Evolutionary conservation across 2,888 invertebrate genomes (phyloP).

Genomic region (Lochmaea capreae): DNA sequence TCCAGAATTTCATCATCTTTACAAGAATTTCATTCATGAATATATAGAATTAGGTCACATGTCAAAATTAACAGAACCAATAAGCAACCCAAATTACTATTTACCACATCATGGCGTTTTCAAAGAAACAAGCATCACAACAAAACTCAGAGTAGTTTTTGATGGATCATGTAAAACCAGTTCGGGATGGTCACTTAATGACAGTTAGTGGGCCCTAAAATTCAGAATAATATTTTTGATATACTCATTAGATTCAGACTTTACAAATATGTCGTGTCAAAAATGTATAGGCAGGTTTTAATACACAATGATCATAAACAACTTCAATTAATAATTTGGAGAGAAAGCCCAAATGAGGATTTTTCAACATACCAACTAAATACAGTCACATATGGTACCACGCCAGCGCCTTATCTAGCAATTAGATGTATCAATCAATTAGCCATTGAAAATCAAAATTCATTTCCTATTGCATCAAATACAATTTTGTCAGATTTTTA

Average conservation of each 20-base stretch:
- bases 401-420: slow-evolving; percentile 53
- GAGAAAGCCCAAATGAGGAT: slow-evolving; percentile 29
- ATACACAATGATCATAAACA: slow-evolving; percentile 39
- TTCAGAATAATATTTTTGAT: slow-evolving; percentile 47
- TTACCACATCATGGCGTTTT: slow-evolving; percentile 52
- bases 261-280: slow-evolving; percentile 44
- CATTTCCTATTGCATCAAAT: neutral
- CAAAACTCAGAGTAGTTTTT: slow-evolving; percentile 34
- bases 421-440: slow-evolving; percentile 38
- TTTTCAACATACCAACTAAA: slow-evolving; percentile 39
- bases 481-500: neutral
- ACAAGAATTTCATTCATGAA: slow-evolving; percentile 43
- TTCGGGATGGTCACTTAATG: slow-evolving; percentile 44
- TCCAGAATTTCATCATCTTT: slow-evolving; percentile 36
- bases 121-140: slow-evolving; percentile 47
- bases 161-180: slow-evolving; percentile 42
- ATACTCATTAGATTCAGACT: slow-evolving; percentile 46
- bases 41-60: slow-evolving; percentile 43
- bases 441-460: neutral
- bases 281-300: slow-evolving; percentile 50
- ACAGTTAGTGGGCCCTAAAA: slow-evolving; percentile 40
- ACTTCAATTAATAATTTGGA: slow-evolving; percentile 48
- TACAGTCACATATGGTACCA: slow-evolving; percentile 15
- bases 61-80: slow-evolving; percentile 15
- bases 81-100: slow-evolving; percentile 33